Evolutionary conservation across 2,888 invertebrate species (phyloP).

Genomic region (Leptarthrus brevirostris): DNA sequence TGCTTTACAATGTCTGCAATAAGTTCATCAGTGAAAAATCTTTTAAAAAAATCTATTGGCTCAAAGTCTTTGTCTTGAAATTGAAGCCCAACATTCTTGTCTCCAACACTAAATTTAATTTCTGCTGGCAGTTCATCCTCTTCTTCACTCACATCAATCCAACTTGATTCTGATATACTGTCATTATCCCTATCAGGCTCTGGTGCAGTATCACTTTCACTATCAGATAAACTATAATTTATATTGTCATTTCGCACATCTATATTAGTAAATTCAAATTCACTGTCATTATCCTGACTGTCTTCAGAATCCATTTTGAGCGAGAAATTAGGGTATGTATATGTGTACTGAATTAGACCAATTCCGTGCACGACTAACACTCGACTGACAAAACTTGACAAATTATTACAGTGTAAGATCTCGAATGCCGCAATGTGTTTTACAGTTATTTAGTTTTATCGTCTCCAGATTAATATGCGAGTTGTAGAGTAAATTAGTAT

Average conservation of each 20-base stretch:
- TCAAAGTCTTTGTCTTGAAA: not conserved
- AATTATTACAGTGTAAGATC: no score
- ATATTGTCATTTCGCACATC: no score
- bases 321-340: no score
- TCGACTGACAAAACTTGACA: no score
- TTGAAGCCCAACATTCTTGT: constrained; percentile 15
- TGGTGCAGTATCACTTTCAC: constrained; percentile 31
- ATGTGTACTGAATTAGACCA: no score
- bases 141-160: constrained; percentile 31
- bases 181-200: constrained; percentile 9
- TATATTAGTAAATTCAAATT: no score
- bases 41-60: constrained; percentile 29
- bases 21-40: constrained; percentile 6
- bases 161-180: constrained; percentile 23
- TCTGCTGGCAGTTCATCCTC: constrained; percentile 22
- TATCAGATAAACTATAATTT: not conserved
- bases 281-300: no score
- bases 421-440: no score
- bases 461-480: no score
- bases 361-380: no score
- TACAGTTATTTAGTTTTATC: no score
- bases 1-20: not conserved
- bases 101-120: constrained; percentile 22
- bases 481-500: not conserved
- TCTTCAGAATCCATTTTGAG: no score